Percentiles rank a stretch among this genome's conserved stretches.
Evolutionary conservation across 2,888 invertebrate species (phyloP).

Genomic region (Tetramorium bicarinatum): DNA sequence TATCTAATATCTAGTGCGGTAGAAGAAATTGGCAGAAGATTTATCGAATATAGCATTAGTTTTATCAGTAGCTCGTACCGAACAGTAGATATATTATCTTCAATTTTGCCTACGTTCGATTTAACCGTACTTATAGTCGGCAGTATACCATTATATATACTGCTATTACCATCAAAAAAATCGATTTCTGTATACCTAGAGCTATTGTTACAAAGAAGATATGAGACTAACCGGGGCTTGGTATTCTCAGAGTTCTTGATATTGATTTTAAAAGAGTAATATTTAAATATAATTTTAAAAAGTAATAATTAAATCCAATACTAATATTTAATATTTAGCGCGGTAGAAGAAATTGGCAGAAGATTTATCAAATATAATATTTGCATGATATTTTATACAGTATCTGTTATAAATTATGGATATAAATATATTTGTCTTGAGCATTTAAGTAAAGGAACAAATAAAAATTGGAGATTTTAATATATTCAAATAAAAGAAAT

Average conservation of each 20-base stretch:
- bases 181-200: neutral
- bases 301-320: neutral
- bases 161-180: neutral
- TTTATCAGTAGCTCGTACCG: too few species aligned
- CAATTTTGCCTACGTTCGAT: neutral
- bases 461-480: neutral
- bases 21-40: neutral
- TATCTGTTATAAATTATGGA: neutral
- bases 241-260: neutral
- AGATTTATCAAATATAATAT: neutral
- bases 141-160: neutral
- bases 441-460: neutral
- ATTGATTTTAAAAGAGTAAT: conserved; percentile 8
- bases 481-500: neutral
- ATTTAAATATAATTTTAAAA: neutral
- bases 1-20: neutral
- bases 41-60: neutral
- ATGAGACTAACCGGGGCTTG: neutral
- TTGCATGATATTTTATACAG: neutral
- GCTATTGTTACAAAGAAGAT: neutral
- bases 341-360: neutral
- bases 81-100: neutral
- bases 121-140: conserved; percentile 23
- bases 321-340: neutral
- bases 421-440: neutral